A percentile compares a stretch with the other conserved stretches of the same genome.
Evolutionary conservation across 1,140 invertebrate genomes (phyloP).

Genomic region (Dendrolimus kikuchii): DNA sequence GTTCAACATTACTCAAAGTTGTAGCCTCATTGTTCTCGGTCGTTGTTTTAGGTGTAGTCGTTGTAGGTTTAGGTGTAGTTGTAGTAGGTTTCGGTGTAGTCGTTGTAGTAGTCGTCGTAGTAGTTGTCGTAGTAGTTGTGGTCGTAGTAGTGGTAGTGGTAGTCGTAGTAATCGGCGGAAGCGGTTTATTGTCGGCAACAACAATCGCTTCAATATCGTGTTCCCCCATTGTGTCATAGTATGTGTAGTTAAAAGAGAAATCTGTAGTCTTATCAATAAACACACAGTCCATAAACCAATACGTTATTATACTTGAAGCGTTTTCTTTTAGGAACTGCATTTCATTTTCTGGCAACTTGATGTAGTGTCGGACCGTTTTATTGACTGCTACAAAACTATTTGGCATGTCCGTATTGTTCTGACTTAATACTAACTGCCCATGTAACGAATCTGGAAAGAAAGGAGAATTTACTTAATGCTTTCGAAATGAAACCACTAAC

Average conservation of each 20-base stretch:
- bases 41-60: constrained; percentile 22
- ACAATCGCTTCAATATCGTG: constrained; percentile 80
- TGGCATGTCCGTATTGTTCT: constrained; percentile 73
- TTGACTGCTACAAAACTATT: constrained; percentile 76
- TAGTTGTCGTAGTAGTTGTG: constrained; percentile 66
- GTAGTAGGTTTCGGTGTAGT: constrained; percentile 31
- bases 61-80: constrained; percentile 26
- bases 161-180: constrained; percentile 74
- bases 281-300: constrained; percentile 85
- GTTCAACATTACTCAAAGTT: constrained; percentile 15
- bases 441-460: constrained; percentile 74
- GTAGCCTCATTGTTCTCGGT: constrained; percentile 15
- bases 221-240: constrained; percentile 73
- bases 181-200: constrained; percentile 76
- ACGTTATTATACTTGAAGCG: constrained; percentile 77
- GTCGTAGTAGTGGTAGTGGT: constrained; percentile 74
- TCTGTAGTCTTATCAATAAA: constrained; percentile 78
- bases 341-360: constrained; percentile 76
- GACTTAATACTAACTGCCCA: constrained; percentile 75
- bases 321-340: constrained; percentile 73
- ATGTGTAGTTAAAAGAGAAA: constrained; percentile 76
- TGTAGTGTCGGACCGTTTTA: constrained; percentile 71
- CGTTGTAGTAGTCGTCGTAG: constrained; percentile 50
- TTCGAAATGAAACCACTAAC: background rate
- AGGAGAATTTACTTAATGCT: constrained; percentile 1